phyloP scores from a whole-genome alignment of 2,797 vertebrate genomes.

The Otolemur crassicaudatus region DNA sequence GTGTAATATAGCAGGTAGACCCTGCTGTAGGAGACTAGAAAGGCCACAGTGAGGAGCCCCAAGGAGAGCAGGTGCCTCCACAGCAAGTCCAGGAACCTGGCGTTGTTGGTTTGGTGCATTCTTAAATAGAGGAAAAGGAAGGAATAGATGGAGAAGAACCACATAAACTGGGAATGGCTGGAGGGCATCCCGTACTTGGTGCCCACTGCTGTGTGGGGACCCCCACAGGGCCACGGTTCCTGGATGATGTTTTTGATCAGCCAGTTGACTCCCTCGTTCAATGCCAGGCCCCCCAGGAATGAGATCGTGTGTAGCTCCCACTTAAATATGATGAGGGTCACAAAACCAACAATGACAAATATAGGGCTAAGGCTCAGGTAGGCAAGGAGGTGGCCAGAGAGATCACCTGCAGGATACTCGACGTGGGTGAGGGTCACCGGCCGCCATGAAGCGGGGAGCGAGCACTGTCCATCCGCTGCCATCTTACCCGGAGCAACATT shows the following conservation, averaged over 20 bases:
- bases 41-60: conserved; percentile 93
- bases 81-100: conserved; percentile 97
- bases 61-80: conserved; percentile 98
- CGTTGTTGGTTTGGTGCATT: conserved; percentile 99
- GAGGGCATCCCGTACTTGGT: conserved; percentile 99
- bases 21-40: conserved; percentile 98
- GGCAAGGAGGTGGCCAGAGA: conserved; percentile 95
- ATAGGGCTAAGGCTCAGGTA: conserved; percentile 96
- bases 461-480: conserved; percentile 99
- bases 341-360: conserved; percentile 95
- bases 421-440: conserved; percentile 97
- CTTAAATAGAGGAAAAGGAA: conserved; percentile 99
- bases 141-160: conserved; percentile 99
- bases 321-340: conserved; percentile 99
- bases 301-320: conserved; percentile 99
- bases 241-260: conserved; percentile 96
- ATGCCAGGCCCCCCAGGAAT: conserved; percentile 95
- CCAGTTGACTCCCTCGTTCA: conserved; percentile 98
- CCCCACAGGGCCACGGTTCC: conserved; percentile 97
- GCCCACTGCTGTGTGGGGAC: conserved; percentile 91
- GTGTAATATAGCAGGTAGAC: conserved; percentile 99
- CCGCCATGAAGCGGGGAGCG: conserved; percentile 96
- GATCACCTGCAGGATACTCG: conserved; percentile 97
- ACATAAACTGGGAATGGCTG: conserved; percentile 98
- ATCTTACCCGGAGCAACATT: conserved; percentile 97